Conservation (phyloP, 2,113 vertebrate genomes). For the Rattus norvegicus region GRCr8 NC_086028.1:105968001-105968500, state of each 20-base stretch:
- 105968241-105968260: not conserved
- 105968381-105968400: too few species aligned
- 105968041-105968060: not conserved
- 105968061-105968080: too few species aligned
- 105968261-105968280: not conserved
- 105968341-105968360: not conserved
- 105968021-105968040: rapidly evolving
- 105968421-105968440: not conserved
- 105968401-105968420: not conserved
- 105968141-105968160: not conserved
- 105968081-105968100: too few species aligned
- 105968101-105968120: not conserved
- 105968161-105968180: not conserved
- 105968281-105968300: not conserved
- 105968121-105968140: not conserved
- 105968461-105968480: not conserved
- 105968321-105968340: not conserved
- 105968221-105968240: not conserved
- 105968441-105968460: not conserved
- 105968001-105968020: not conserved
- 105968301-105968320: not conserved
- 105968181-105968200: too few species aligned
- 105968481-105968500: not conserved
- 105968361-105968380: not conserved
- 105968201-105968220: not conserved